A percentile compares a stretch with the other conserved stretches of the same genome.
phyloP scores from a whole-genome alignment of 2,888 invertebrate species.

The Dasypolia templi region DNA sequence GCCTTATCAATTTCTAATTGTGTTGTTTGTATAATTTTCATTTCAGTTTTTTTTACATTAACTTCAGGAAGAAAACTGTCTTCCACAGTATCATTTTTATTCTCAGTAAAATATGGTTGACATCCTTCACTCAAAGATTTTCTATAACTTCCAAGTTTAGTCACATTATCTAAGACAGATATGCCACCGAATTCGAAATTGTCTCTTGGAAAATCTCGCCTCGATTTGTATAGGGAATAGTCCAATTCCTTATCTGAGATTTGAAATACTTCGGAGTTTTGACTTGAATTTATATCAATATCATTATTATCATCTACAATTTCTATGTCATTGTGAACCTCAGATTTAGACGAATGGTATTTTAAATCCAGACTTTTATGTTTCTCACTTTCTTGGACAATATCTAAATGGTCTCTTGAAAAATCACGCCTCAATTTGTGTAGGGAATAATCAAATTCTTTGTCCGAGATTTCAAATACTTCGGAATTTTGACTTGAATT shows the following conservation, averaged over 20 bases:
- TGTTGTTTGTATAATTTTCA: background rate
- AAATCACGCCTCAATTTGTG: constrained; percentile 75
- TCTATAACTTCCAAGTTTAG: constrained; percentile 48
- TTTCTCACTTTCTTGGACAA: constrained; percentile 51
- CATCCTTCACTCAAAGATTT: constrained; percentile 49
- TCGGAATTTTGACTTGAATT: constrained; percentile 75
- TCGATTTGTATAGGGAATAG: constrained; percentile 89
- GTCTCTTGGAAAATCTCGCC: constrained; percentile 63
- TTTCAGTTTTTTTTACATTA: constrained; percentile 38
- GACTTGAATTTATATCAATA: constrained; percentile 68
- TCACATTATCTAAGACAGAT: constrained; percentile 72
- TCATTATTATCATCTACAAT: constrained; percentile 42
- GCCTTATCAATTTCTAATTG: background rate
- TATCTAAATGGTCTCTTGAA: constrained; percentile 69
- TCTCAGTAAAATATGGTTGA: constrained; percentile 22
- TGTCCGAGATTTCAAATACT: constrained; percentile 88
- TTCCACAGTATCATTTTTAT: constrained; percentile 18
- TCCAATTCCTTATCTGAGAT: constrained; percentile 92
- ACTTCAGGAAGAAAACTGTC: constrained; percentile 59
- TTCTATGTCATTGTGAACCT: constrained; percentile 18
- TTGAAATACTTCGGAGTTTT: constrained; percentile 77
- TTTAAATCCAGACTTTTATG: constrained; percentile 14
- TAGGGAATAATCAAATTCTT: constrained; percentile 92
- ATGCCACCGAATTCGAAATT: constrained; percentile 75
- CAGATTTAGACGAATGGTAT: constrained; percentile 23